Percentiles rank a stretch among this genome's conserved stretches.
phyloP scores from a whole-genome alignment of 2,888 invertebrate genomes.

The Artemia sinica region DNA sequence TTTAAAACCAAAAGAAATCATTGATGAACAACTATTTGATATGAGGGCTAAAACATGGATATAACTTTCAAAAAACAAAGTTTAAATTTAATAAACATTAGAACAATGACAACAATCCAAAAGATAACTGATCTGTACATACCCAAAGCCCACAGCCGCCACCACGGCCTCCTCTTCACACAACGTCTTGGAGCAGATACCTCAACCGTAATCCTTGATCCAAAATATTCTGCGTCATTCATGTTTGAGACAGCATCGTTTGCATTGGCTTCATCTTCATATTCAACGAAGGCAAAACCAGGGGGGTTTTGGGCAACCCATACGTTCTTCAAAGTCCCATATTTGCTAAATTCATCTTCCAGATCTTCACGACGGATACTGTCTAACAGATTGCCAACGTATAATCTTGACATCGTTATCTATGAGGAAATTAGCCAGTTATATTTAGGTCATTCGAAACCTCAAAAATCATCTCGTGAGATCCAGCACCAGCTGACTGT shows the following conservation, averaged over 20 bases:
- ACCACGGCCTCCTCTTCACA: not conserved
- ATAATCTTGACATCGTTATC: not conserved
- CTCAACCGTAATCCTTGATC: constrained; percentile 3
- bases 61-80: too few relatives aligned
- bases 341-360: constrained; percentile 10
- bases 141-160: constrained; percentile 5
- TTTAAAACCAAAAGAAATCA: too few relatives aligned
- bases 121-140: not conserved
- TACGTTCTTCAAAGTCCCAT: not conserved
- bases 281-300: constrained; percentile 8
- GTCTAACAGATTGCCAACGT: constrained; percentile 7
- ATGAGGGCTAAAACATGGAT: too few relatives aligned
- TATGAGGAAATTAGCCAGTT: not conserved
- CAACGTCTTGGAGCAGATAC: constrained; percentile 4
- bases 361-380: not conserved
- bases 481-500: too few relatives aligned
- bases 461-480: too few relatives aligned
- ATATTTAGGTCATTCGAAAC: too few relatives aligned
- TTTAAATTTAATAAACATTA: too few relatives aligned
- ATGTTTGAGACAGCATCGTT: constrained; percentile 7
- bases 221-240: constrained; percentile 7
- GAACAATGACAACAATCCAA: too few relatives aligned
- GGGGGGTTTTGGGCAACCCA: constrained; percentile 9
- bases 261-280: constrained; percentile 3
- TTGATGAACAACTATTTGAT: too few relatives aligned